These are phyloP conservation scores for Coleophora deauratella DNA, from an alignment of 2,888 invertebrate species.

Conservation along the genomic window DNA sequence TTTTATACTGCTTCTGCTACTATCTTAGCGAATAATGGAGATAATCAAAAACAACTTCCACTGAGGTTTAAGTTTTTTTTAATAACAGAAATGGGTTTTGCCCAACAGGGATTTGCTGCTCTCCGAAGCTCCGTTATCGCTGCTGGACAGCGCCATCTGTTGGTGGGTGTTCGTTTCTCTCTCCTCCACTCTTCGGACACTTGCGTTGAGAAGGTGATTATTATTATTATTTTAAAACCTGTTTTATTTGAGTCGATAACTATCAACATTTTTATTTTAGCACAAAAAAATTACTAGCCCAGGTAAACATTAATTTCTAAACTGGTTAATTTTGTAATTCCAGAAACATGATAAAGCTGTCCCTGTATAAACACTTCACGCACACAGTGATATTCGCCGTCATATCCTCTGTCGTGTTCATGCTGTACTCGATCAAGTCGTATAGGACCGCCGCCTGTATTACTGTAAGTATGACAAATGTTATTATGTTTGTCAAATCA, in stretches of 20 bases:
- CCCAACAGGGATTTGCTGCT: conserved; percentile 72
- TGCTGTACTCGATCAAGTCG: conserved; percentile 92
- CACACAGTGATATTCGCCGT: conserved; percentile 95
- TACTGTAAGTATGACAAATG: conserved; percentile 69
- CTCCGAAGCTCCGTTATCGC: conserved; percentile 88
- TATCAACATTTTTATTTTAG: no score
- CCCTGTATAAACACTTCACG: conserved; percentile 93
- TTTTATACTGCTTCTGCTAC: no score
- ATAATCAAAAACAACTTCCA: no score
- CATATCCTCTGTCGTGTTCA: conserved; percentile 91
- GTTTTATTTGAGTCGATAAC: no score
- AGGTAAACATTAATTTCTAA: no score
- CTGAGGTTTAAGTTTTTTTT: no score
- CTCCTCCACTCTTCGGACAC: conserved; percentile 91
- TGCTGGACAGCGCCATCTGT: conserved; percentile 89
- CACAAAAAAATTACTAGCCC: no score
- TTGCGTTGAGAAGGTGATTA: conserved; percentile 82
- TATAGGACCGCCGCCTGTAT: conserved; percentile 85
- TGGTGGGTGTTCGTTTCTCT: conserved; percentile 96
- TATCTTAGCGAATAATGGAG: no score
- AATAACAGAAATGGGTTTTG: no score
- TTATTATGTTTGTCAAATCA: no score
- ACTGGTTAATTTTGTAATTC: conserved; percentile 26
- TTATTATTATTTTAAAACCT: neutral
- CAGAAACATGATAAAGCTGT: conserved; percentile 92